A percentile compares a stretch with the other conserved stretches of the same genome.
These are phyloP conservation scores for Nesogale talazaci DNA, from an alignment of 2,113 vertebrate species.

Conservation along the genomic window DNA sequence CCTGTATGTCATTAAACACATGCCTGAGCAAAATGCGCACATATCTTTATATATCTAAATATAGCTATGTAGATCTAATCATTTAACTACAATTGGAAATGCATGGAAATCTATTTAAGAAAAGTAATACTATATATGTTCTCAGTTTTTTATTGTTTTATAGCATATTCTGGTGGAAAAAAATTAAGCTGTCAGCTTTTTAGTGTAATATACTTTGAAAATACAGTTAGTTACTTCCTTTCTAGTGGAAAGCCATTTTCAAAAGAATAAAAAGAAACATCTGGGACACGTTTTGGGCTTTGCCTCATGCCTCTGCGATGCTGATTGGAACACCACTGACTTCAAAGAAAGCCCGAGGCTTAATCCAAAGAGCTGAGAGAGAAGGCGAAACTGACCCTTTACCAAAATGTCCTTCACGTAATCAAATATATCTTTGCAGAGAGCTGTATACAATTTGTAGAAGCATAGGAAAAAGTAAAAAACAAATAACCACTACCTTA, in stretches of 20 bases:
- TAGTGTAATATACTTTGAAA: constrained; percentile 2
- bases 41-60: not conserved
- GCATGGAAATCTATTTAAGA: not conserved
- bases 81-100: constrained; percentile 6
- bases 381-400: constrained; percentile 3
- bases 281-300: constrained; percentile 19
- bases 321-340: constrained; percentile 23
- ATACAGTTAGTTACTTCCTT: not conserved
- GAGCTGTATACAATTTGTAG: not conserved
- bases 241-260: constrained; percentile 15
- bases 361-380: constrained; percentile 30
- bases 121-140: not conserved
- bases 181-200: not conserved
- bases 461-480: not conserved
- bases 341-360: constrained; percentile 36
- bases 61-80: not conserved
- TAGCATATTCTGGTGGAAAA: not conserved
- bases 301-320: not conserved
- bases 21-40: not conserved
- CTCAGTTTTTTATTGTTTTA: constrained; percentile 25
- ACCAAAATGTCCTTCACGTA: not conserved
- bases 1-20: constrained; percentile 14
- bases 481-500: not conserved
- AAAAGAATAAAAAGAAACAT: constrained; percentile 39
- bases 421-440: not conserved